Evolutionary conservation across 2,797 vertebrate genomes (phyloP), one percentile per base, ranked within the genome.

Genomic region (Xenentodon cancila): DNA sequence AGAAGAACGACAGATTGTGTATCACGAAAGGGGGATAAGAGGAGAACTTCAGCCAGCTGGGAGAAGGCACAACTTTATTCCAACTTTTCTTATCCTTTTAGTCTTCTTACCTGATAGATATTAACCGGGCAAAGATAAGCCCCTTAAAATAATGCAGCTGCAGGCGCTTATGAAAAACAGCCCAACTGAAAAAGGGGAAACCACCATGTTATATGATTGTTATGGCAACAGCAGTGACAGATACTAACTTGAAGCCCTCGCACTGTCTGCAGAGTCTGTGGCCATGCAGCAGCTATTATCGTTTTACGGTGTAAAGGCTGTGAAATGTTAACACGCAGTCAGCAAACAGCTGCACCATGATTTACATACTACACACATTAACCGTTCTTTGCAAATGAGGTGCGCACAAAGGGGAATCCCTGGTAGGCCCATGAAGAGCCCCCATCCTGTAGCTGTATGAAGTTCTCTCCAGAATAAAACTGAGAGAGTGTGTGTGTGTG

Each of bases 351-450:
- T 86, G 83, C 73, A 1, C 44, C 21, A 43, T 4, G 56, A 45
- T 40, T 74, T 84, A 84, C 69, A 65, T 71, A 79, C 75, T 16
- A 51, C 65, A 57, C 43, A 68, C 53, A 78, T 73, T 19, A 84
- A 82, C 75, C 59, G 70, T 79, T 82, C 52, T 75, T 83, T 74
- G 75, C 76, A 66, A 19, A 63, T 2, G 9, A 65, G 69, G 20
- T n/a, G 70, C 71, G 76, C 57, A 79, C 72, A 73, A 73, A 77
- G 86, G 88, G 88, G 80, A 73, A 71, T 86, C 85, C 88, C 85
- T 76, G 50, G 12, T 63, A 45, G 59, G 19, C 15, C 30, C 18
- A 18, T 6, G 27, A 64, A 64, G 63, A 72, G 71, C 18, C 12
- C 66, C 65, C 71, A 66, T 67, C 62, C 46, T 53, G 58, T 44